Evolutionary conservation across 2,113 vertebrate genomes (phyloP).

Genomic region (Piaya cayana): DNA sequence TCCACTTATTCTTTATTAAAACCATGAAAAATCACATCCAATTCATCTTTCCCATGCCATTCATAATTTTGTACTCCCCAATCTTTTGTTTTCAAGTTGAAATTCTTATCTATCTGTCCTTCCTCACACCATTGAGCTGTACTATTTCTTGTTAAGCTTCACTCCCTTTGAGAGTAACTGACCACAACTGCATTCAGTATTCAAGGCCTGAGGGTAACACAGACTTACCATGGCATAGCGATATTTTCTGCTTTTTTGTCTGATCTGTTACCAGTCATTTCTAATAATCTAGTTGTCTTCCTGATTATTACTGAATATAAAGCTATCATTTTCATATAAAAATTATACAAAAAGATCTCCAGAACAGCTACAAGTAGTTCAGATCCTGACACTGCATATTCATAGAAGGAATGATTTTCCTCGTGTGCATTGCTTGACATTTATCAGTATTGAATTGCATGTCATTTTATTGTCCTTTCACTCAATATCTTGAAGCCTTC

Average conservation of each 20-base stretch:
- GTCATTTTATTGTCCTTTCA: not conserved
- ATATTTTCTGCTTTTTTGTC: not conserved
- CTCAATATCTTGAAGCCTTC: not conserved
- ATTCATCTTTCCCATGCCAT: not conserved
- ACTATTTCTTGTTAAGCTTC: not conserved
- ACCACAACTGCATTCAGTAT: not conserved
- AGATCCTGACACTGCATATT: not conserved
- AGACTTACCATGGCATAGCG: not conserved
- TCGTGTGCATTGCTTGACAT: not conserved
- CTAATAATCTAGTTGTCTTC: not conserved
- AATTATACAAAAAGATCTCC: not conserved
- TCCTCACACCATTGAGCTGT: fast-evolving
- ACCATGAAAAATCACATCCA: not conserved
- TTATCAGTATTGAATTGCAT: not conserved
- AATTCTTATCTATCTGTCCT: not conserved
- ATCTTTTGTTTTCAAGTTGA: not conserved
- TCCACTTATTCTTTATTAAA: not conserved
- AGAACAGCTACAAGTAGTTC: not conserved
- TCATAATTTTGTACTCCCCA: not conserved
- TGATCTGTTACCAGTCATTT: not conserved
- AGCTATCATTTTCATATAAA: not conserved
- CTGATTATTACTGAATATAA: not conserved
- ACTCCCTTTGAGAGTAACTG: not conserved
- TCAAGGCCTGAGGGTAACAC: not conserved
- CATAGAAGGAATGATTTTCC: not conserved